These are phyloP conservation scores for Ectemnius lituratus DNA, from an alignment of 2,888 invertebrate genomes.

Conservation along the genomic window DNA sequence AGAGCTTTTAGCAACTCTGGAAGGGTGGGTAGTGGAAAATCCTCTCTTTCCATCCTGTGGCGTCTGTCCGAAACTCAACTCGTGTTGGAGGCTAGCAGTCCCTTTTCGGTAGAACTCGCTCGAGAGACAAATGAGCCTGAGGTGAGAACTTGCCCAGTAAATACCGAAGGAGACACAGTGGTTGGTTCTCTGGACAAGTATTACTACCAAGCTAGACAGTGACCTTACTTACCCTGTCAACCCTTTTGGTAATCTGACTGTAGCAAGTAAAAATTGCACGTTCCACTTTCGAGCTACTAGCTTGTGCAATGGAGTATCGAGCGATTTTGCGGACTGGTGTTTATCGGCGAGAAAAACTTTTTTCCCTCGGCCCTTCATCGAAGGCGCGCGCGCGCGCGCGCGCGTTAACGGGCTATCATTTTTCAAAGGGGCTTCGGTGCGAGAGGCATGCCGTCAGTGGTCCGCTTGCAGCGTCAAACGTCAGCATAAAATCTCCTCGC, in stretches of 20 bases:
- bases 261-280: too few species aligned
- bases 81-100: constrained; percentile 41
- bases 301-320: too few species aligned
- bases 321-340: constrained; percentile 50
- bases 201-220: constrained; percentile 65
- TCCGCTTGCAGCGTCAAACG: constrained; percentile 66
- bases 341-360: constrained; percentile 68
- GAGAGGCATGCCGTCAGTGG: constrained; percentile 47
- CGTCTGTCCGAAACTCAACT: constrained; percentile 32
- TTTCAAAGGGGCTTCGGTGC: constrained; percentile 70
- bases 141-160: constrained; percentile 78
- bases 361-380: constrained; percentile 67
- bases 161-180: constrained; percentile 78
- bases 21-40: constrained; percentile 24
- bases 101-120: constrained; percentile 64
- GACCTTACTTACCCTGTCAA: constrained; percentile 59
- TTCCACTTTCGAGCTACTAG: too few species aligned
- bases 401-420: constrained; percentile 70
- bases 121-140: constrained; percentile 78
- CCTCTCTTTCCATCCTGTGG: constrained; percentile 31
- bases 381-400: constrained; percentile 58
- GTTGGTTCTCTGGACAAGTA: constrained; percentile 76
- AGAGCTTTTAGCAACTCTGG: constrained; percentile 60
- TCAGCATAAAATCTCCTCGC: constrained; percentile 53
- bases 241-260: too few species aligned